Conservation (phyloP, 2,113 vertebrate genomes). For the Myotis brandtii region DNA sequence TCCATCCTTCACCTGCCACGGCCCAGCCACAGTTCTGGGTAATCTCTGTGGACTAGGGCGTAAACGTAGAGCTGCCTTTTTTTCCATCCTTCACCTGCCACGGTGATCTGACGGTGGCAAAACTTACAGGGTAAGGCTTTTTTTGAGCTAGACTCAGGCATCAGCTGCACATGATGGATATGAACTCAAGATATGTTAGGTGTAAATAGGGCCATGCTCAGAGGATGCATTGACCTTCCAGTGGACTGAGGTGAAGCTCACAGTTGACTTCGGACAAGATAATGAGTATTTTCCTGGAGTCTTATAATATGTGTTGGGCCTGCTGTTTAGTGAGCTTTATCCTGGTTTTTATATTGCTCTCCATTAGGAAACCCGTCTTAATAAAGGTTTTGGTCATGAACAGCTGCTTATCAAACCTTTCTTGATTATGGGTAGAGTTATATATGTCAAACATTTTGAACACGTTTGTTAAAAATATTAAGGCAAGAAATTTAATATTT, state of each 20-base stretch:
- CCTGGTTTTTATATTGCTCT: neutral
- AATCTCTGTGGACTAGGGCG: neutral
- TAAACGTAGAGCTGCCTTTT: neutral
- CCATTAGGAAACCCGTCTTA: slow-evolving; percentile 5
- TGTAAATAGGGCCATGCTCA: neutral
- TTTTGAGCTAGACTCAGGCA: neutral
- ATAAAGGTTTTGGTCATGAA: neutral
- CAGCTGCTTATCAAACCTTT: neutral
- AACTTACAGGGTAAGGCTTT: neutral
- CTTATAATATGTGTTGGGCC: neutral
- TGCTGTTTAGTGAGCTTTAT: neutral
- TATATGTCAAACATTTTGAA: neutral
- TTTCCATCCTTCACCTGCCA: neutral
- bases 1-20: neutral
- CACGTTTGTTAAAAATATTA: slow-evolving; percentile 16
- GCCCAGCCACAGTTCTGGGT: neutral
- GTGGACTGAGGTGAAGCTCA: neutral
- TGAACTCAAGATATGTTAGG: neutral
- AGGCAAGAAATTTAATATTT: slow-evolving; percentile 11
- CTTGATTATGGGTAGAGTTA: neutral
- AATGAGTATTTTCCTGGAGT: slow-evolving; percentile 5
- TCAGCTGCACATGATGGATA: neutral
- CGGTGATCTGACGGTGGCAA: neutral
- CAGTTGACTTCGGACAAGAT: neutral
- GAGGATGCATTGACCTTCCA: neutral